Base-by-base conservation (phyloP, 2,113 vertebrate genomes). In the Noturus placidus region DNA sequence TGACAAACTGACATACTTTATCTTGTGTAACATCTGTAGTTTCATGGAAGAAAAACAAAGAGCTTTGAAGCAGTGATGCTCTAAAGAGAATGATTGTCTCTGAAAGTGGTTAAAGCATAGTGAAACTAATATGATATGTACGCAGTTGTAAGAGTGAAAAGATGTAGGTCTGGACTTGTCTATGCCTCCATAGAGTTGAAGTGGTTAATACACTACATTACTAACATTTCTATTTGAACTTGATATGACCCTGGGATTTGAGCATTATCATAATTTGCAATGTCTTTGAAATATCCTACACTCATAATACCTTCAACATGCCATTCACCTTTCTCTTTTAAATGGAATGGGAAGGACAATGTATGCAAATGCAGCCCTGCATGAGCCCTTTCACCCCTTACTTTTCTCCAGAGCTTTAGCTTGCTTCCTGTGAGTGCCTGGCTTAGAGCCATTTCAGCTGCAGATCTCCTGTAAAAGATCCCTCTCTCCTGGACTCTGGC, bases 291-390 rank as follows among this genome's bases (percentile, higher is more conserved):
- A 83, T 65, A 88, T 46, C 76, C 83, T 85, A 74, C 77, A 87
- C 56, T 85, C 57, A 82, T 85, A 85, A 59, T 52, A 77, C 77
- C 59, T 82, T 87, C 77, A 13, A 65, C 56, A 69, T 89, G 35
- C 77, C 86, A 33, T 57, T 76, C 57, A 25, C 25, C 78, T 81
- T 80, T 87, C 80, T 52, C 54, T 83, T 76, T 57, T 81, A 84
- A 74, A 83, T 82, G 11, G 38, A 86, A 85, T 86, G 84, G n/a
- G 50, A 82, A 87, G 81, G 84, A 65, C 83, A 83, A 61, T 50
- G 20, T 74, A 63, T 27, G 11, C n/a, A 83, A 70, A 83, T 50
- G 78, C 30, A 50, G 59, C 69, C 52, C 69, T 38, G 38, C 35
- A 27, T 35, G 89, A 85, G 46, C 56, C 87, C 61, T 67, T 54